Evolutionary conservation across 2,888 invertebrate species (phyloP).

Genomic region (Apamea epomidion): DNA sequence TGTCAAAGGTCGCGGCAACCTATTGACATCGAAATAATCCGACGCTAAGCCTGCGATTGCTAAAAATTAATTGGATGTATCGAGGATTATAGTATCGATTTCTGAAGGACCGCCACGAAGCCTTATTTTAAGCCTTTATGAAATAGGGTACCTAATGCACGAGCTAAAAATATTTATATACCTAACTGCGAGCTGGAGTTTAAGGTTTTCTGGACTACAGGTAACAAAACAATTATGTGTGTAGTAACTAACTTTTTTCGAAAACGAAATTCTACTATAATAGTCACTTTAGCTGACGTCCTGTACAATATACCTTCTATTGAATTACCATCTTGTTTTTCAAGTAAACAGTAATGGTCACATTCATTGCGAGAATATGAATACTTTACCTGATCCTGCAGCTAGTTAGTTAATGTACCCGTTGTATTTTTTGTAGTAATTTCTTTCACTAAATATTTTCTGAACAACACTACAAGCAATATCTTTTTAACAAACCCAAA

Average conservation of each 20-base stretch:
- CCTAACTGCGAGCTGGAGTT: background rate
- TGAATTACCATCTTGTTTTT: background rate
- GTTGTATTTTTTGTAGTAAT: background rate
- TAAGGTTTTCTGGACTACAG: background rate
- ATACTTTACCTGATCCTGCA: background rate
- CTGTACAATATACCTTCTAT: background rate
- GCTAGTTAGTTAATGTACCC: background rate
- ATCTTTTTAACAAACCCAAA: background rate
- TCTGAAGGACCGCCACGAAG: background rate
- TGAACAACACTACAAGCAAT: too few relatives aligned
- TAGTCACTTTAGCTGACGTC: background rate
- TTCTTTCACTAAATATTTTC: background rate
- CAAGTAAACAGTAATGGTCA: background rate
- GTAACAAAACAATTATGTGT: background rate
- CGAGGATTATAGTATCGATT: constrained; percentile 27
- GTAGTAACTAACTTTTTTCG: background rate
- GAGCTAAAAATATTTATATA: background rate
- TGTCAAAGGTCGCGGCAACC: background rate
- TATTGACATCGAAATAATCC: constrained; percentile 21
- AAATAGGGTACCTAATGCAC: background rate
- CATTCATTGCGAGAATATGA: background rate
- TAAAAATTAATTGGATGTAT: constrained; percentile 50
- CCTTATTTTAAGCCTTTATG: constrained; percentile 12
- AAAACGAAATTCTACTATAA: background rate
- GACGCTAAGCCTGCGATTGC: constrained; percentile 14